Conservation (phyloP, 1,140 invertebrate species). For the Procambarus clarkii region DNA sequence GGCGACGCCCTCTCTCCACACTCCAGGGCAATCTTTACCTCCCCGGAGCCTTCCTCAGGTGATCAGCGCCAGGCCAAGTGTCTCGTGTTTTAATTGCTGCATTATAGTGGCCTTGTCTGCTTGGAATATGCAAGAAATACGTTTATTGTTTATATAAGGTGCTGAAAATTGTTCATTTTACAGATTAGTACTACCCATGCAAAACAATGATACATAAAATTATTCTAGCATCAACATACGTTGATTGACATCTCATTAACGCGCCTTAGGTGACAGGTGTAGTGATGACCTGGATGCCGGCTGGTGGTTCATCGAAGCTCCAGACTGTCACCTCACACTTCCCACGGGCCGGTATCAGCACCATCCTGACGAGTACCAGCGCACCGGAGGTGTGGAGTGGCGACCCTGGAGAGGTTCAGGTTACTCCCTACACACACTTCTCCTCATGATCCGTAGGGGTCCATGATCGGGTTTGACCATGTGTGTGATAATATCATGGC, state of each 20-base stretch:
- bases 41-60: neutral
- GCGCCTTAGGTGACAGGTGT: neutral
- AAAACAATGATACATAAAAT: too few species aligned
- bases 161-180: too few species aligned
- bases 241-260: too few species aligned
- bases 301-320: slow-evolving; percentile 26
- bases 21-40: neutral
- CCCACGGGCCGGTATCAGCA: slow-evolving; percentile 2
- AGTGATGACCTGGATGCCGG: neutral
- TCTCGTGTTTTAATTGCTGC: too few species aligned
- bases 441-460: slow-evolving; percentile 28
- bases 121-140: too few species aligned
- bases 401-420: neutral
- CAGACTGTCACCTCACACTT: neutral
- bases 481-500: too few species aligned
- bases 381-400: neutral
- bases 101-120: too few species aligned
- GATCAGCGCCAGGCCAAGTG: neutral
- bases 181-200: too few species aligned
- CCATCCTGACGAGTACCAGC: neutral
- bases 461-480: too few species aligned
- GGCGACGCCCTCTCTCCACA: slow-evolving; percentile 25
- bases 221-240: too few species aligned
- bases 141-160: too few species aligned
- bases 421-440: neutral